These are phyloP conservation scores for Fragum sueziense DNA, from an alignment of 2,888 invertebrate species.

Conservation along the genomic window DNA sequence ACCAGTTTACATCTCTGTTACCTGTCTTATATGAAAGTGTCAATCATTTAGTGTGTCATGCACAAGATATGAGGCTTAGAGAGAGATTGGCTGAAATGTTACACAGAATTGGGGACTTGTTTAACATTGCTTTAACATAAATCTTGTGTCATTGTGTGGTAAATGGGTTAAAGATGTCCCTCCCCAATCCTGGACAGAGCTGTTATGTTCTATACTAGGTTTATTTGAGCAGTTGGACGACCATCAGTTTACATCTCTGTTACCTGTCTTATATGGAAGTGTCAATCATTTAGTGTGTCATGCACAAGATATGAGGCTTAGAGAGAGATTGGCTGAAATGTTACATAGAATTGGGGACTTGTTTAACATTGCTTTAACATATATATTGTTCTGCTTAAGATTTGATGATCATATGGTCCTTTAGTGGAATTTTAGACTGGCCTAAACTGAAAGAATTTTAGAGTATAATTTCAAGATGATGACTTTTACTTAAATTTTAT, in stretches of 20 bases:
- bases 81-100: constrained; percentile 85
- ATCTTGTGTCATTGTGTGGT: too few species aligned
- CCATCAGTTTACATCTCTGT: constrained; percentile 84
- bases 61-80: constrained; percentile 84
- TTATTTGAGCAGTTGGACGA: constrained; percentile 85
- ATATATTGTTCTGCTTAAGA: too few species aligned
- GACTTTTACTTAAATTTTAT: too few species aligned
- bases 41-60: constrained; percentile 85
- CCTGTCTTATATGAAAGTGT: constrained; percentile 86
- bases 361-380: constrained; percentile 14
- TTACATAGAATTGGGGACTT: constrained; percentile 83
- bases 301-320: constrained; percentile 84
- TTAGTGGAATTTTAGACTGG: too few species aligned
- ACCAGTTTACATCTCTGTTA: constrained; percentile 84
- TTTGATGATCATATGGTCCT: too few species aligned
- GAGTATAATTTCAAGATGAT: too few species aligned
- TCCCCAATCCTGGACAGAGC: constrained; percentile 89
- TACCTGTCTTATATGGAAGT: constrained; percentile 85
- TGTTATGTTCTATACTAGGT: constrained; percentile 92
- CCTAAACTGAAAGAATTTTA: too few species aligned
- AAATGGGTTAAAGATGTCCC: constrained; percentile 92
- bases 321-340: constrained; percentile 85
- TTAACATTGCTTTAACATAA: constrained; percentile 5
- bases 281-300: constrained; percentile 85
- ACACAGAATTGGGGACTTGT: constrained; percentile 82